These are phyloP conservation scores for Caenorhabditis elegans DNA, from an alignment of 1,140 invertebrate genomes.

Conservation along the genomic window DNA sequence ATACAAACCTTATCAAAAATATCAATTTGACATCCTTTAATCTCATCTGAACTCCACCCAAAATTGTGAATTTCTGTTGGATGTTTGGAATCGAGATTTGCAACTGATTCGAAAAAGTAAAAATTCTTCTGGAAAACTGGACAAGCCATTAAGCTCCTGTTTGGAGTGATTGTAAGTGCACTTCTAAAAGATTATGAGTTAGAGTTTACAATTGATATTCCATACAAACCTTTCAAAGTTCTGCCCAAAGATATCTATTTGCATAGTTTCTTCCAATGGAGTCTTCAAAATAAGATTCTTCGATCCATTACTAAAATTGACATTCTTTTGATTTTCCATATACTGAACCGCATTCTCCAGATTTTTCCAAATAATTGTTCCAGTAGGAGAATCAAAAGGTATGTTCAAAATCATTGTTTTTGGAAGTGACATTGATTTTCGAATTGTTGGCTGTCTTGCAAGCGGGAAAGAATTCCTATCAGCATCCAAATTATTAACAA, in stretches of 20 bases:
- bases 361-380: not conserved
- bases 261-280: not conserved
- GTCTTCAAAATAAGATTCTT: not conserved
- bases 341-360: not conserved
- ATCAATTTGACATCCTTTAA: not conserved
- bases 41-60: not conserved
- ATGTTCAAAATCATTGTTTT: not conserved
- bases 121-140: not conserved
- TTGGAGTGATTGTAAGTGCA: not conserved
- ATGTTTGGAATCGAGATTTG: not conserved
- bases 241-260: not conserved
- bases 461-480: not conserved
- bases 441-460: not conserved
- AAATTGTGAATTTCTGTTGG: not conserved
- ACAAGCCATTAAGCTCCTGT: not conserved
- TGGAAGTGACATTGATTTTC: not conserved
- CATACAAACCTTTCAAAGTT: not conserved
- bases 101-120: not conserved
- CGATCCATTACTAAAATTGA: not conserved
- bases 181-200: not conserved
- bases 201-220: no score
- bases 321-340: not conserved
- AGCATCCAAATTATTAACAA: not conserved
- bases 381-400: not conserved
- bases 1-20: not conserved